These are phyloP conservation scores for Rousettus leschenaultii DNA, from an alignment of 2,113 vertebrate species.

Conservation along the genomic window DNA sequence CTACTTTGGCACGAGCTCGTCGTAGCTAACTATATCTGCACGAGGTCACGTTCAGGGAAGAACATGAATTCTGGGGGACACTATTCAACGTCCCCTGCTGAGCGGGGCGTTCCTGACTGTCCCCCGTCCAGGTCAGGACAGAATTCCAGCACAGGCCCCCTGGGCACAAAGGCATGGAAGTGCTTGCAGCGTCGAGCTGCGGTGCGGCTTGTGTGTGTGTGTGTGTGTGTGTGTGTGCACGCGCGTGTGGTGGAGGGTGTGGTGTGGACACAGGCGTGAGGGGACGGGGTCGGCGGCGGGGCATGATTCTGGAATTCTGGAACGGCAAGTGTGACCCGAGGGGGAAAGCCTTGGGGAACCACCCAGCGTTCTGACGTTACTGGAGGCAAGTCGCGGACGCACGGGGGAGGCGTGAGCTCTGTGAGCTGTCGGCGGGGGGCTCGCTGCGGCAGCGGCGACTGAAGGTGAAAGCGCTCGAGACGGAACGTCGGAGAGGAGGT, in stretches of 20 bases:
- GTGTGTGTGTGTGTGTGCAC: too few species aligned
- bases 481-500: fast-evolving
- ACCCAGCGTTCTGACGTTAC: too few species aligned
- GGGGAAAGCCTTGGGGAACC: neutral
- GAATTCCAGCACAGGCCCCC: neutral
- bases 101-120: too few species aligned
- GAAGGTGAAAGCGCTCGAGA: neutral
- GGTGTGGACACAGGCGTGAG: too few species aligned
- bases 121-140: too few species aligned
- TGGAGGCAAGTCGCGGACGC: too few species aligned
- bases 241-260: too few species aligned
- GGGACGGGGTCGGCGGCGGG: neutral
- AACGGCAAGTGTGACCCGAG: fast-evolving
- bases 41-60: neutral
- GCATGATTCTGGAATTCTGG: neutral
- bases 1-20: neutral
- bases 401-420: neutral
- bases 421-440: too few species aligned
- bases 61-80: neutral
- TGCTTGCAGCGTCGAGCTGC: neutral
- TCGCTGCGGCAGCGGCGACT: neutral
- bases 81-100: neutral
- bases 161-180: neutral
- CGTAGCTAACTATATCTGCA: neutral
- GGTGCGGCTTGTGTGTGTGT: neutral